Conservation (phyloP, 1,140 invertebrate genomes). For the Drepana arcuata region DNA sequence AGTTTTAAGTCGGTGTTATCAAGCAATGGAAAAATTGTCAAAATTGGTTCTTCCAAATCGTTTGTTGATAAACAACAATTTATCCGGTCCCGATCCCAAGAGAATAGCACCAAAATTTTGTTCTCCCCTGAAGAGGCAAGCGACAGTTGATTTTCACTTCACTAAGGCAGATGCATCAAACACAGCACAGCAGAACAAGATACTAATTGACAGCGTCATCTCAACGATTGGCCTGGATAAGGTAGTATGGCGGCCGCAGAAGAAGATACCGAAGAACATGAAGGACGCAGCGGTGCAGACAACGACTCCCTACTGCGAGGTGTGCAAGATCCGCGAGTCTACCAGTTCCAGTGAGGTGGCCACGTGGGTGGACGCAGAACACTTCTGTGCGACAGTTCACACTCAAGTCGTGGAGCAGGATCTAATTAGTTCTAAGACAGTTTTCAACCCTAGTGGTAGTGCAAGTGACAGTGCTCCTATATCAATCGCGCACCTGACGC, state of each 20-base stretch:
- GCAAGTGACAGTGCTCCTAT: constrained; percentile 34
- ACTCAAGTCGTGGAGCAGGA: constrained; percentile 63
- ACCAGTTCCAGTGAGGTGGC: constrained; percentile 20
- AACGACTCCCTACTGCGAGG: constrained; percentile 41
- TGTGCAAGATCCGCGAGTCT: constrained; percentile 48
- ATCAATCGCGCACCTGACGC: constrained; percentile 58
- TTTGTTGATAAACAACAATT: constrained; percentile 34
- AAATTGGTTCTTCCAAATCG: constrained; percentile 39
- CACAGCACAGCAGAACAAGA: constrained; percentile 35
- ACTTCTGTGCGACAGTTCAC: constrained; percentile 36
- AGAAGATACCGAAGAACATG: constrained; percentile 28
- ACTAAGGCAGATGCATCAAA: constrained; percentile 26
- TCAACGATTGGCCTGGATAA: constrained; percentile 35
- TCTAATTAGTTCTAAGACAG: constrained; percentile 45
- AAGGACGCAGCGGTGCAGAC: constrained; percentile 53
- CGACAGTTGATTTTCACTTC: constrained; percentile 39
- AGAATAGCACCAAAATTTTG: constrained; percentile 36
- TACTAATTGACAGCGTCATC: constrained; percentile 44
- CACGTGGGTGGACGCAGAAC: constrained; percentile 31
- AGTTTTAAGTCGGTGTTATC: constrained; percentile 54
- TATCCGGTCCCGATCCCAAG: constrained; percentile 25
- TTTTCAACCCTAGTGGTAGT: constrained; percentile 50
- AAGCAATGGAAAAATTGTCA: constrained; percentile 35
- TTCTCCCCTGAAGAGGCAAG: constrained; percentile 59
- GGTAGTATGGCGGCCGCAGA: constrained; percentile 31